Conservation (phyloP, 2,113 vertebrate species). For the Choloepus hoffmanni region DNA sequence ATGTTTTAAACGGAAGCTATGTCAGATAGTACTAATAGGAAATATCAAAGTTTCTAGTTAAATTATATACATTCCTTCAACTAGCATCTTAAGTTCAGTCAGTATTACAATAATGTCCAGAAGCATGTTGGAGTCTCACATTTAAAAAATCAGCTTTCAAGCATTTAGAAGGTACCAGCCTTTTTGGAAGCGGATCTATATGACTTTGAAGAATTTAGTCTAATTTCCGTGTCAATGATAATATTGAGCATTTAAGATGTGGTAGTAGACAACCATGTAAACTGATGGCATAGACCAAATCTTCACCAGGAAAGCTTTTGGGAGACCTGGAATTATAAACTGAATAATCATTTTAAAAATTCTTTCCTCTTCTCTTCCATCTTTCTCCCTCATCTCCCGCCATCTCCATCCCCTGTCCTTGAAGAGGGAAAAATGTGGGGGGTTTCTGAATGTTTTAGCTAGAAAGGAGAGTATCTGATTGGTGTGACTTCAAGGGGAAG, state of each 20-base stretch:
- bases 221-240: background rate
- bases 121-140: conserved; percentile 30
- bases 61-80: conserved; percentile 4
- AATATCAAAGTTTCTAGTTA: background rate
- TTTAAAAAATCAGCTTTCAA: conserved; percentile 16
- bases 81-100: conserved; percentile 35
- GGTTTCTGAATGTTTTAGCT: conserved; percentile 54
- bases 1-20: background rate
- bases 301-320: background rate
- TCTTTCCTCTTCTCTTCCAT: background rate
- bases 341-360: conserved; percentile 41
- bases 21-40: background rate
- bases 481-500: background rate
- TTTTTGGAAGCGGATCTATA: background rate
- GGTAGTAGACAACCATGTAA: background rate
- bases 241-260: background rate
- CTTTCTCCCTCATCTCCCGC: background rate
- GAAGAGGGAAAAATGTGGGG: conserved; percentile 41
- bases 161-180: background rate
- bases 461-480: background rate
- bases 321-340: background rate
- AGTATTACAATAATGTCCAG: background rate
- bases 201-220: background rate
- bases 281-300: background rate
- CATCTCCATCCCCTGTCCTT: background rate